These are phyloP conservation scores for Prunella fulvescens DNA, from an alignment of 2,113 vertebrate species.

Conservation along the genomic window DNA sequence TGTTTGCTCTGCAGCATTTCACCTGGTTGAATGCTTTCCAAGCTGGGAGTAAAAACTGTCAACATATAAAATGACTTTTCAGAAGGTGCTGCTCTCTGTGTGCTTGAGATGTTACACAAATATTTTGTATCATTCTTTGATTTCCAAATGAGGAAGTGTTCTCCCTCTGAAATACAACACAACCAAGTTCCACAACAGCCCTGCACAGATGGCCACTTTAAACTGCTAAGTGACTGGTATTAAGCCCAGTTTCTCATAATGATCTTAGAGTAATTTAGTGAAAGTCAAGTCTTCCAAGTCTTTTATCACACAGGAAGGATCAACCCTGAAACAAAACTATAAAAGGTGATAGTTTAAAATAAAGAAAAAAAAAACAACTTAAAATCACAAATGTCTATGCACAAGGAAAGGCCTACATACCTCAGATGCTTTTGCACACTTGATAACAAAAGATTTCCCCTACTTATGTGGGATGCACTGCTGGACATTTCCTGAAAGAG, in stretches of 20 bases:
- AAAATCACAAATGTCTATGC: neutral
- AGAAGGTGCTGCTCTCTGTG: neutral
- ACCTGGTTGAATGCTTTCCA: neutral
- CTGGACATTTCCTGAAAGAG: neutral
- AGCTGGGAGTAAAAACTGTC: neutral
- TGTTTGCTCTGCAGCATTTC: neutral
- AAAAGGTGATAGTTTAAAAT: neutral
- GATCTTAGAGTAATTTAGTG: neutral
- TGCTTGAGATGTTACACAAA: neutral
- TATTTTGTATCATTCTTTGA: neutral
- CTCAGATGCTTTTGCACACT: neutral
- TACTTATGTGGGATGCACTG: neutral
- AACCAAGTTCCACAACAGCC: neutral
- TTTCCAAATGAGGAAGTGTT: neutral
- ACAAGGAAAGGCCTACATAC: neutral
- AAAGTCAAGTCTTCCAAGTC: neutral
- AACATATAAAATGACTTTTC: neutral
- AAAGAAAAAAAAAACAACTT: accelerated
- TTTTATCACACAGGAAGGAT: neutral
- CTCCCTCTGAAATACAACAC: neutral
- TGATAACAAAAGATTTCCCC: neutral
- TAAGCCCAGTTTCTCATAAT: neutral
- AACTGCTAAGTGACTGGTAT: neutral
- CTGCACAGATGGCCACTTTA: neutral
- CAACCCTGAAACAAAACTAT: neutral